Evolutionary conservation across 2,113 vertebrate genomes (phyloP), one percentile per base, ranked within the genome.

Genomic region (Sapajus apella): DNA sequence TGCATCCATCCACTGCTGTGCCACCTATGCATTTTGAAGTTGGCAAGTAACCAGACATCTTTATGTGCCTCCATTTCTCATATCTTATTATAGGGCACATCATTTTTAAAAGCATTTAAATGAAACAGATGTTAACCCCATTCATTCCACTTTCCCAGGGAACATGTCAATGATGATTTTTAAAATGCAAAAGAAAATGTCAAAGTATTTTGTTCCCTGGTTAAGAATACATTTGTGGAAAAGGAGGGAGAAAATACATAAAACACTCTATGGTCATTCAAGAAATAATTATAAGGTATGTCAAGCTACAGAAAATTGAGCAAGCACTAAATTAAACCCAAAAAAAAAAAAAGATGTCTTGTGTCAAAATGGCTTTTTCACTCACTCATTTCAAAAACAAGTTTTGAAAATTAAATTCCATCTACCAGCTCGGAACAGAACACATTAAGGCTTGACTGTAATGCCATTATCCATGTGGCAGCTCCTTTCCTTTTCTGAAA

Each of bases 121-220:
- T 89, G 95, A 84, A 87, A 96, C 90, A 89, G 86, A 95, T 89
- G 89, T 97, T 97, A 96, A 96, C 90, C 94, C 92, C 91, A 94
- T 80, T 91, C 94, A 95, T 91, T 97, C 93, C 84, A 95, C 75
- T 96, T 97, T 97, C 84, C 83, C 79, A 35, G 93, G 90, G 84
- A 96, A 96, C 25, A 79, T 52, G 89, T 90, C 96, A 95, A 89
- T 47, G 85, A 95, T 80, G 94, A 95, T 97, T 95, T 97, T 97
- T 89, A 77, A 96, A 98, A 97, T 97, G 96, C 86, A 97, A 97
- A 98, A 97, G 87, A 96, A 97, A 97, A 97, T 97, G 90, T 97
- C 97, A 97, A 95, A 97, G 91, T 97, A 95, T 96, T 96, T 95
- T 98, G 91, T 98, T 97, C 95, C 87, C 82, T 94, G 52, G 91